Evolutionary conservation across 1,140 invertebrate species (phyloP), one percentile per base, ranked within the genome.

Genomic region (Brevipalpus yothersi): DNA sequence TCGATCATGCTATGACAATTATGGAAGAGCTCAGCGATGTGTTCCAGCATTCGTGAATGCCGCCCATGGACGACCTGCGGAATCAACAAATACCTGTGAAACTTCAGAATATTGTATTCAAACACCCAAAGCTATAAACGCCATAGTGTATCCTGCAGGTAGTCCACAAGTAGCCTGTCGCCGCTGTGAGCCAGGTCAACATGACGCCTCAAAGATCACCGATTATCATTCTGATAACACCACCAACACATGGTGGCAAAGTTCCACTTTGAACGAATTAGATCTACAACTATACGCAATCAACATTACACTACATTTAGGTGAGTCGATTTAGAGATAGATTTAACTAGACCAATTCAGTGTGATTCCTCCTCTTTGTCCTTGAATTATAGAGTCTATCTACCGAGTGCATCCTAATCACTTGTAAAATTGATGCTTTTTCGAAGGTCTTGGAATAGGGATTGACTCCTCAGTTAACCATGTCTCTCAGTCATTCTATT

Each of bases 211-310:
- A n/a, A 90, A 78, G 69, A 74, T 97, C 55, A 95, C 90, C 0
- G 94, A 98, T 71, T 78, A 86, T 66, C 86, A 92, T 64, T 31
- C 31, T 31, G 82, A 82, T 61, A 80, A 83, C 62, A 82, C 87
- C 51, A 86, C 90, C 68, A 80, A 82, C 62, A 95, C 94, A 0
- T 96, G 90, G 89, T 98, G 94, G 93, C 92, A 97, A 68, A 94
- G 89, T 3, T 86, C 94, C 67, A 96, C 94, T 0, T 94, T 98
- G 87, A 79, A 79, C 63, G 87, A 97, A 65, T 82, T 80, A 15
- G 82, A 94, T 17, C 84, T 93, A 69, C 84, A 82, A 69, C 86
- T 89, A 0, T 83, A 82, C 66, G 80, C 82, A 72, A 89, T 97
- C 42, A 94, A 95, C 71, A 73, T 98, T 19, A 96, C 90, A 0